phyloP scores from a whole-genome alignment of 2,888 invertebrate genomes.

The Lysandra coridon region DNA sequence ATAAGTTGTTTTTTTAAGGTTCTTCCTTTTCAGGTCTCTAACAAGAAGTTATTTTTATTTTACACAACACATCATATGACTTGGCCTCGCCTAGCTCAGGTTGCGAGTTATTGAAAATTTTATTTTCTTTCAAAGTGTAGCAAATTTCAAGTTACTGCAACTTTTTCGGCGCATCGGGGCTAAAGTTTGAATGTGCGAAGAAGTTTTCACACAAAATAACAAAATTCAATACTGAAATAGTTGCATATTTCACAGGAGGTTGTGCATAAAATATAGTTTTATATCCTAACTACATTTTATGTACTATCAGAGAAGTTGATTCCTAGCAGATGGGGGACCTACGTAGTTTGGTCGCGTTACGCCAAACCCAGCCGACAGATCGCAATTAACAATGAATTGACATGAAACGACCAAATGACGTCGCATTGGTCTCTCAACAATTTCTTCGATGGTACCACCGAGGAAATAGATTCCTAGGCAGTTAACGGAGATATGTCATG shows the following conservation, averaged over 20 bases:
- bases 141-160: not conserved
- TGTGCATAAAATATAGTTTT: not conserved
- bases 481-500: too few species aligned
- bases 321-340: too few species aligned
- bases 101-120: constrained; percentile 5
- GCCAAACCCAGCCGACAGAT: too few species aligned
- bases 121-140: constrained; percentile 19
- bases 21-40: not conserved
- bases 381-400: too few species aligned
- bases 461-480: too few species aligned
- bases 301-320: too few species aligned
- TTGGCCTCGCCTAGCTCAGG: constrained; percentile 8
- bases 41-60: not conserved
- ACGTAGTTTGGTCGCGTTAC: too few species aligned
- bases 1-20: not conserved
- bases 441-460: too few species aligned
- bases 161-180: constrained; percentile 13
- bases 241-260: constrained; percentile 1
- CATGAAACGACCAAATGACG: too few species aligned
- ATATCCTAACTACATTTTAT: too few species aligned
- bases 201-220: constrained; percentile 6
- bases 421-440: too few species aligned
- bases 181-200: constrained; percentile 21
- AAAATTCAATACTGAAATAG: constrained; percentile 3
- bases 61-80: not conserved